Evolutionary conservation across 2,113 vertebrate species (phyloP).

Genomic region (Triplophysa rosa): DNA sequence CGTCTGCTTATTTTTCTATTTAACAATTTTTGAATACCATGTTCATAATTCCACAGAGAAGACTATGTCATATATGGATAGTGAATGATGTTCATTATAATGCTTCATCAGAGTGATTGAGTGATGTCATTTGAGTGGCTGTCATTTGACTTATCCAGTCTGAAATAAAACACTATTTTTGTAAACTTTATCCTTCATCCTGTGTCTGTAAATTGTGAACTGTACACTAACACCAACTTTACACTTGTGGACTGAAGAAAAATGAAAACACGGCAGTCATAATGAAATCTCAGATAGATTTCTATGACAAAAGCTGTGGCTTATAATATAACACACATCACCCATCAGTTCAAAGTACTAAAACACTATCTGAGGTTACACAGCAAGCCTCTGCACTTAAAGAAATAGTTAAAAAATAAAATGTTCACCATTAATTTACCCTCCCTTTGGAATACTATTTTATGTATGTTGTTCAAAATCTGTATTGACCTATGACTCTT

Average conservation of each 20-base stretch:
- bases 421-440: too few species aligned
- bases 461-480: too few species aligned
- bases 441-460: too few species aligned
- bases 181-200: too few species aligned
- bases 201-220: not conserved
- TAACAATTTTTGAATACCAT: not conserved
- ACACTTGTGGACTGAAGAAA: not conserved
- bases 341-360: not conserved
- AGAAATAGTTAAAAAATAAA: not conserved
- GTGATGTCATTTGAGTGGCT: too few species aligned
- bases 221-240: not conserved
- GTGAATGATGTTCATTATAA: too few species aligned
- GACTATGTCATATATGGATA: not conserved
- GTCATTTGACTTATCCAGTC: too few species aligned
- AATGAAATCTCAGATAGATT: conserved; percentile 5
- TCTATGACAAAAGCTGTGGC: not conserved
- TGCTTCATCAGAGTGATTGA: too few species aligned
- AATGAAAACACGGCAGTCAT: not conserved
- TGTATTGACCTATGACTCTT: not conserved
- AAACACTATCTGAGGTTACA: not conserved
- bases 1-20: not conserved
- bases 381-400: not conserved
- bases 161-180: too few species aligned
- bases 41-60: not conserved
- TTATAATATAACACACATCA: not conserved